Evolutionary conservation across 2,113 vertebrate genomes (phyloP).

Genomic region (Gobio gobio): DNA sequence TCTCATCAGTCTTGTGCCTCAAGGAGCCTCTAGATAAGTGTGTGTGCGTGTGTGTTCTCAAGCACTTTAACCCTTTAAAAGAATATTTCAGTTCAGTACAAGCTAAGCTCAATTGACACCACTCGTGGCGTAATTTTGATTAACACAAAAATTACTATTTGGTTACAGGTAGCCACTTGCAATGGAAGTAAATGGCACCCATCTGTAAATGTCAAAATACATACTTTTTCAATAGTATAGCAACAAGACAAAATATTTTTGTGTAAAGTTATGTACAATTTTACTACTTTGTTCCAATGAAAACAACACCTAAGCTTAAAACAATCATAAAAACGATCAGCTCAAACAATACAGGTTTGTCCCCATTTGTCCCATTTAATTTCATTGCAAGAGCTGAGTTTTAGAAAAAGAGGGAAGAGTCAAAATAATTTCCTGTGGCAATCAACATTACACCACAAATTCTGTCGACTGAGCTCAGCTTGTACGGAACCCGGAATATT

Average conservation of each 20-base stretch:
- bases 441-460: background rate
- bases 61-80: slow-evolving; percentile 60
- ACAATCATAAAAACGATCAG: background rate
- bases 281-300: background rate
- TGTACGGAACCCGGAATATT: background rate
- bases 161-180: background rate
- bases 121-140: background rate
- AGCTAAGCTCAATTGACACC: background rate
- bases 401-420: background rate
- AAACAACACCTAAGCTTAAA: background rate
- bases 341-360: background rate
- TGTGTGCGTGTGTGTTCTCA: slow-evolving; percentile 58
- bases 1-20: slow-evolving; percentile 63
- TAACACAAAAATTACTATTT: background rate
- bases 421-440: background rate
- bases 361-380: too few species aligned
- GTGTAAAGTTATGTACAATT: background rate
- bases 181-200: background rate
- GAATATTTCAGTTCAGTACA: slow-evolving; percentile 6
- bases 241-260: background rate
- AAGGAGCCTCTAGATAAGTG: slow-evolving; percentile 61
- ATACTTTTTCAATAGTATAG: background rate
- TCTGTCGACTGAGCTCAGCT: background rate
- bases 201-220: background rate
- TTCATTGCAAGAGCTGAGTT: background rate